phyloP scores from a whole-genome alignment of 1,140 invertebrate genomes.

The Drosophila subpulchrella region DNA sequence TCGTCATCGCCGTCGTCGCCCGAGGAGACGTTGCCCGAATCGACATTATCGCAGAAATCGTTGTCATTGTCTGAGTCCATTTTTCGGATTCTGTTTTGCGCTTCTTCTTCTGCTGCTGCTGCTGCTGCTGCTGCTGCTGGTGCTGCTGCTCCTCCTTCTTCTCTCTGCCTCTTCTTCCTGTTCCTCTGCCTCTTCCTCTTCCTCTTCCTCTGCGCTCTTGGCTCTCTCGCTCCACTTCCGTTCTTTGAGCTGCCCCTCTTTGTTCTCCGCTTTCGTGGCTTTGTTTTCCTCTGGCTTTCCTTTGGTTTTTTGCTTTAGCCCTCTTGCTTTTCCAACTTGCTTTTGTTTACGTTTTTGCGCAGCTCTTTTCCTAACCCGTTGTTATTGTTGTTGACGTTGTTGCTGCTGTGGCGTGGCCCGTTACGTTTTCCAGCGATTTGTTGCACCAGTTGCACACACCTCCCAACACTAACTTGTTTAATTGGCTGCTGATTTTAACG shows the following conservation, averaged over 20 bases:
- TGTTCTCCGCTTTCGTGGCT: constrained; percentile 28
- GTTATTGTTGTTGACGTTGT: constrained; percentile 10
- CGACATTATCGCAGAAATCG: constrained; percentile 94
- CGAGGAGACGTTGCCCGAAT: constrained; percentile 95
- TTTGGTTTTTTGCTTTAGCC: background rate
- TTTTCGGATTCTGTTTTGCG: constrained; percentile 18
- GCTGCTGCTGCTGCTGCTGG: constrained; percentile 3
- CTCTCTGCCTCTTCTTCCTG: constrained; percentile 5
- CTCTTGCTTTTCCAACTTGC: constrained; percentile 16
- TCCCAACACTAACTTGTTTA: constrained; percentile 11
- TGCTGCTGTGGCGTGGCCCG: background rate
- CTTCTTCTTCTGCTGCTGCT: background rate
- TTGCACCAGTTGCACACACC: constrained; percentile 21
- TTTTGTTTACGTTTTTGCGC: constrained; percentile 46
- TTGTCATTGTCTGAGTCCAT: constrained; percentile 95
- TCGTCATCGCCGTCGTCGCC: constrained; percentile 94
- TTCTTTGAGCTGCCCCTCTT: constrained; percentile 5
- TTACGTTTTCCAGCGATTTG: background rate
- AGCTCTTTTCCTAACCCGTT: constrained; percentile 2
- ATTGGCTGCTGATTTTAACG: background rate
- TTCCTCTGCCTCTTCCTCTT: constrained; percentile 7
- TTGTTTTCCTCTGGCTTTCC: constrained; percentile 10
- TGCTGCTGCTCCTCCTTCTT: background rate
- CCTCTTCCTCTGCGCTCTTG: background rate
- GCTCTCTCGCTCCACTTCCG: too few species aligned